Evolutionary conservation across 2,113 vertebrate species (phyloP), one percentile per base, ranked within the genome.

Genomic region (Talpa occidentalis): DNA sequence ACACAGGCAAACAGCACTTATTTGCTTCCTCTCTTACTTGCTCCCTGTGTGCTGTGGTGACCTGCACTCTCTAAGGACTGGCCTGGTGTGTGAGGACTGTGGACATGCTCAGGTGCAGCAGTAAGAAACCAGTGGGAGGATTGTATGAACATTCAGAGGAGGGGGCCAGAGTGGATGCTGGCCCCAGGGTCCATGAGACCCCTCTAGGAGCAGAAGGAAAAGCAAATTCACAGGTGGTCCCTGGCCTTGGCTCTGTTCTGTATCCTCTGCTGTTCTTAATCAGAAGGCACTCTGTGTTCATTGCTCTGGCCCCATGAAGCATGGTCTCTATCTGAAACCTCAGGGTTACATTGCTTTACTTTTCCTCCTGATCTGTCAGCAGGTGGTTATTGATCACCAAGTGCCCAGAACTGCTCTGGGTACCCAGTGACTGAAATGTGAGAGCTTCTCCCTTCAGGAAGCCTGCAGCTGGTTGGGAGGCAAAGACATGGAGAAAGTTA

Each of bases 191-290:
- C 16, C 0, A 22, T 32, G 2, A 47, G 64, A 83, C 28, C 54
- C 52, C 17, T 69, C 6, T 49, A 3, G 90, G 91, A 62, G 87
- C 62, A 49, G 92, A 93, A 91, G 94, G 88, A 94, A 85, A 69
- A 42, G 59, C 86, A 64, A 17, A 96, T 94, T 96, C 95, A 91
- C 15, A n/a, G 21, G 28, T 15, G 52, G 76, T 28, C 9, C 4
- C 2, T 26, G n/a, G 54, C 22, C 54, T 35, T 21, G n/a, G 44
- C 56, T 82, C 2, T 17, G 79, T 56, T 40, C 21, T 21, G 6
- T 1, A 35, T 19, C 16, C 62, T 17, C 10, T 11, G 19, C 44
- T 11, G 0, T 0, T 19, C 37, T 2, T 30, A 6, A 32, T 6
- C 2, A 2, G 60, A 40, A 24, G 47, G 16, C 2, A 6, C 47